A percentile compares a stretch with the other conserved stretches of the same genome.
Evolutionary conservation across 1,140 invertebrate genomes (phyloP).

Genomic region (Drosophila prosaltans): DNA sequence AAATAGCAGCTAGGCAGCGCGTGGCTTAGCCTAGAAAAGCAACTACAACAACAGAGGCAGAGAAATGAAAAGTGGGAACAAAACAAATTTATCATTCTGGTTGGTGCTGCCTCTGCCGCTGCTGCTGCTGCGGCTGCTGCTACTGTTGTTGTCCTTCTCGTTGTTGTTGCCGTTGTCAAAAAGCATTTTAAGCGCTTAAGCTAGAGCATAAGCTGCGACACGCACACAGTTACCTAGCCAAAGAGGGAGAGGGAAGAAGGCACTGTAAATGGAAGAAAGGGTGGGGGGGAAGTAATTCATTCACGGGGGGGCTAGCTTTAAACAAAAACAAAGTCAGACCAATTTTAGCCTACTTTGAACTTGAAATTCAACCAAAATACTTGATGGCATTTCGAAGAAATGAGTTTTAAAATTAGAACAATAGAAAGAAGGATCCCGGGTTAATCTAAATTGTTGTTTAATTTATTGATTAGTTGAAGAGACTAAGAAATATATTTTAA

Average conservation of each 20-base stretch:
- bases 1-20: conserved; percentile 32
- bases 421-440: too few species aligned
- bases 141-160: conserved; percentile 30
- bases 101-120: conserved; percentile 21
- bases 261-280: not conserved
- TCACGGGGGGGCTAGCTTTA: conserved; percentile 32
- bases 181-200: conserved; percentile 78
- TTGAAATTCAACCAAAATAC: conserved; percentile 8
- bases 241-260: not conserved
- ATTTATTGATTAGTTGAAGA: too few species aligned
- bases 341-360: not conserved
- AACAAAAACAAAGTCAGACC: conserved; percentile 28
- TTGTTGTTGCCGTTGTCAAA: conserved; percentile 62
- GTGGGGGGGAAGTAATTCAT: not conserved
- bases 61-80: conserved; percentile 34
- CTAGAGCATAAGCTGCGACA: conserved; percentile 68
- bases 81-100: conserved; percentile 72
- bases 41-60: not conserved
- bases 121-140: conserved; percentile 8
- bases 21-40: conserved; percentile 37
- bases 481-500: too few species aligned
- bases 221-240: conserved; percentile 46
- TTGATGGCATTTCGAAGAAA: not conserved
- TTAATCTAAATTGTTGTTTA: too few species aligned
- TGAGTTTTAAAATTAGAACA: too few species aligned